Base-by-base conservation (phyloP, 2,888 invertebrate genomes). In the Drepanosiphum platanoidis region DNA sequence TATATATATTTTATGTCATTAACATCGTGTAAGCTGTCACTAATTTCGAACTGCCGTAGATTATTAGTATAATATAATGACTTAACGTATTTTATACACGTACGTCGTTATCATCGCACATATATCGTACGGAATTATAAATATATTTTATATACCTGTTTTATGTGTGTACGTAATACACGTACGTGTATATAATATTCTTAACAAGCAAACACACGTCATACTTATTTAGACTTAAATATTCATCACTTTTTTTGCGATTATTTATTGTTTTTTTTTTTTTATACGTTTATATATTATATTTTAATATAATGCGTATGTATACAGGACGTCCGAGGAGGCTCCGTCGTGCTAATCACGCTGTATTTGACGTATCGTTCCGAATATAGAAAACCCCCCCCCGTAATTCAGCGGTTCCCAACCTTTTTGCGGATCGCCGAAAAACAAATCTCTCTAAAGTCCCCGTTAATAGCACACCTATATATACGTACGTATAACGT, bases 41-140 rank as follows among this genome's bases (percentile, higher is more conserved):
- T 77, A 84, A 84, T 84, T 84, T 84, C 84, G 68, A 77, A 84
- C 58, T 68, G 66, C 77, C 64, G 84, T 84, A 84, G 77, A 36
- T 58, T 58, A 66, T 70, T 77, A 83, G 74, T 66, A n/a, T n/a
- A n/a, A n/a, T n/a, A n/a, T n/a, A 66, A 77, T 36, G 13, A 77
- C 64, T 75, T 36, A 61, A 71, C 39, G 58, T 72, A 72, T 46
- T 32, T 52, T 72, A 82, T 34, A 78, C n/a, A 42, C 52, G n/a
- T 13, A n/a, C n/a, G n/a, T n/a, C n/a, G n/a, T 64, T 39, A 77
- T 34, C 36, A 64, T 64, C 22, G 30, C 64, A 64, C 27, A 30
- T 30, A 0, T 9, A 64, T 61, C 27, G n/a, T 61, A 34, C 11
- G 2, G 11, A 46, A 1, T 18, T 32, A 71, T 15, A 18, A 30